Base-by-base conservation (phyloP, 2,797 vertebrate genomes). In the Enteromius unitaeniatus region DNA sequence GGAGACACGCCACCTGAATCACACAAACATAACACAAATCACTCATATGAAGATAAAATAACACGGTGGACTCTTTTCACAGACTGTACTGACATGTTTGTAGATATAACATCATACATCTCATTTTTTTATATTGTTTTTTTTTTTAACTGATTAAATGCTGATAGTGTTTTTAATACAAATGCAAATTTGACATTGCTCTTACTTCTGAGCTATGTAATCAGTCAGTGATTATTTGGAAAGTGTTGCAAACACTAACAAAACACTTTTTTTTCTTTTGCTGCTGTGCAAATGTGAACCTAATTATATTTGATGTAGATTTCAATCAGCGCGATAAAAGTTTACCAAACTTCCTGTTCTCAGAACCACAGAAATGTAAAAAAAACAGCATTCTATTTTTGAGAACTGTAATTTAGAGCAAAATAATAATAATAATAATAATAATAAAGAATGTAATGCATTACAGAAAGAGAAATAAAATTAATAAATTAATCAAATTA, bases 1-100 rank as follows among this genome's bases (percentile, higher is more conserved):
- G 94, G 93, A 19, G 89, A 91, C 64, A 95, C 91, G 0, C 95
- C 96, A 40, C 93, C 95, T 96, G 78, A 70, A 88, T 26, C 19
- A 40, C 17, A 58, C 64, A 78, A 64, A 84, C 23, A n/a, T 40
- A 31, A 60, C 37, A 79, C 4, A 15, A 23, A 17, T 23, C 3
- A 55, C 15, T 23, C 49, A 68, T 64, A n/a, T 13, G 9, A 42
- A 47, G 9, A 49, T 17, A 14, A 37, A 19, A 26, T 14, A 14
- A 26, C 23, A 49, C 23, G 19, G 28, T 60, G 11, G 58, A 28
- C 23, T 1, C 60, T 28, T 62, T 28, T 62, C 60, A 62, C 6
- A 28, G 60, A 28, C 26, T 28, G 23, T 62, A 28, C 28, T 1
- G 5, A 62, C 2, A 1, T 6, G 26, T 15, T 28, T 62, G 15